Evolutionary conservation across 2,888 invertebrate genomes (phyloP), one percentile per base, ranked within the genome.

Genomic region (Leucozona laternaria): DNA sequence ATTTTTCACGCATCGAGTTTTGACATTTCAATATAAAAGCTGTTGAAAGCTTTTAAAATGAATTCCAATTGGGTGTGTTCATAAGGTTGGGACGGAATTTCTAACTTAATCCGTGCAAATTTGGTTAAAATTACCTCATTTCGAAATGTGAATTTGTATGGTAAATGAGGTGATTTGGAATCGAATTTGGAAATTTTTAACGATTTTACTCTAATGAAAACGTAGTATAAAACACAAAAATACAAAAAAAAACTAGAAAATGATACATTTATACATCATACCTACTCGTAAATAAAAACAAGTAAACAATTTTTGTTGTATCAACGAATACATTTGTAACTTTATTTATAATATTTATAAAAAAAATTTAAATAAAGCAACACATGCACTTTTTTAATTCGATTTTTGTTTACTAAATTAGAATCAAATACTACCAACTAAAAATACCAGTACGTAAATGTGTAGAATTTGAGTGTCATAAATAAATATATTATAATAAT

Each of bases 291-390:
- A 53, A 75, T 64, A 7, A 75, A 79, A 72, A 62, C 34, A 79
- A 64, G 25, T 22, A 43, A 64, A 72, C 45, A 28, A 25, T 71
- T 53, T 80, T 68, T 80, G 79, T 68, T 80, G 79, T 75, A 80
- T 68, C 79, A 80, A 80, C 40, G 60, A 79, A 72, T 48, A 73
- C 31, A 57, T 72, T 66, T 58, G 37, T 53, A 60, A 80, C 60
- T 80, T 80, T 80, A 80, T 80, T 80, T 80, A 75, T 68, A 80
- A 48, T 43, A 43, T 43, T n/a, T 43, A 43, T n/a, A 43, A 71
- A 71, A 62, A 57, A 45, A 48, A 48, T 55, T 40, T 70, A 77
- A 70, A 77, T 72, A 53, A 73, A 76, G 79, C 79, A 45, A 66
- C 20, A 48, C 75, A 75, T 60, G 73, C 66, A 50, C 40, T 75